Base-by-base conservation (phyloP, 2,113 vertebrate genomes). In the Amblyopsis rosae region DNA sequence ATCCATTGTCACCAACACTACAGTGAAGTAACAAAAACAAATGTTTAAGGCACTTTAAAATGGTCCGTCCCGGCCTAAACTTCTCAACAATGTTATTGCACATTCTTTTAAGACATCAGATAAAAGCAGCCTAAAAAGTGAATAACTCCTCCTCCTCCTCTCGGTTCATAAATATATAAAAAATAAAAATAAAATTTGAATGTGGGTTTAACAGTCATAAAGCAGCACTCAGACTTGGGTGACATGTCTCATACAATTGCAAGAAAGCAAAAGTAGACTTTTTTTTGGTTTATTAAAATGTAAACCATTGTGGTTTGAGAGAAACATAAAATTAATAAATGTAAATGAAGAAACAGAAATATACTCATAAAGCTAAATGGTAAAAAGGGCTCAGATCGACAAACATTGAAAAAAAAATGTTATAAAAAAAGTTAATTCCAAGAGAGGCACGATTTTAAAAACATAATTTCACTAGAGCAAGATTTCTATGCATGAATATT, bases 1-100 rank as follows among this genome's bases (percentile, higher is more conserved):
- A 73, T 69, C 69, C 49, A 60, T 17, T 19, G 61, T 7, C 33
- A 47, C 66, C 46, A 11, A 63, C 63, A 69, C 59, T 33, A 58
- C 51, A 61, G 59, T 69, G n/a, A 76, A 50, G 62, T 26, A 53
- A 54, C 17, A 33, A 70, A 26, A 81, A 19, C 32, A 61, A 64
- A 61, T 57, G 62, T 32, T 13, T 6, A 89, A 90, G 88, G 88
- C 88, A 90, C 88, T 89, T 82, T 62, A 75, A 64, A 82, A 82
- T 50, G 69, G 58, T 10, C 6, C 60, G 15, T 67, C 45, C 69
- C 17, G 17, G 51, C 60, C 51, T 65, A 56, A 68, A 62, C 56
- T 47, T 57, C 32, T 19, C 53, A 63, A 62, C n/a, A 73, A 48
- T 10, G 6, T 59, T 32, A 54, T 58, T 45, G 53, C 51, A 69